These are phyloP conservation scores for Callyntrura guangdongensis DNA, from an alignment of 2,888 invertebrate genomes.

Conservation along the genomic window DNA sequence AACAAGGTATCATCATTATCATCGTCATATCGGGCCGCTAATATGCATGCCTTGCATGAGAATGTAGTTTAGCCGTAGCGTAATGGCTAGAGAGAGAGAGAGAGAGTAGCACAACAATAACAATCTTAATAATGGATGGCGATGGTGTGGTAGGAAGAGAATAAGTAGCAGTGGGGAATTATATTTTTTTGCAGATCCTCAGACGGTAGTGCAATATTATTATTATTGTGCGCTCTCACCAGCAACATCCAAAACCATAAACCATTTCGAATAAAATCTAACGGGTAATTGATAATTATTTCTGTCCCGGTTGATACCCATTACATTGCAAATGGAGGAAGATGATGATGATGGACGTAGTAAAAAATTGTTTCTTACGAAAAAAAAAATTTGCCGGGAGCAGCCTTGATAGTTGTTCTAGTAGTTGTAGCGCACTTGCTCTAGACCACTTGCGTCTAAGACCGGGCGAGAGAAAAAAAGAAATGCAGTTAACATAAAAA, in stretches of 20 bases:
- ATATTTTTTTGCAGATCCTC: neutral
- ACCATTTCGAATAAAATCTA: slow-evolving; percentile 80
- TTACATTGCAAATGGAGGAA: neutral
- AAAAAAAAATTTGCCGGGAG: neutral
- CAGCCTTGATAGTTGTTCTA: slow-evolving; percentile 1
- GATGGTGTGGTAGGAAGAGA: slow-evolving; percentile 6
- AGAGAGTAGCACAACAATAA: slow-evolving; percentile 18
- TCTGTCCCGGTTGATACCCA: slow-evolving; percentile 74
- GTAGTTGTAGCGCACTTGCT: neutral
- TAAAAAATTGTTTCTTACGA: slow-evolving; percentile 29
- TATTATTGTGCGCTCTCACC: slow-evolving; percentile 67
- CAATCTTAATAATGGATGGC: slow-evolving; percentile 39
- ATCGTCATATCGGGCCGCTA: neutral
- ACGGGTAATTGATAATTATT: slow-evolving; percentile 78
- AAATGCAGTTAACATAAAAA: slow-evolving; percentile 32
- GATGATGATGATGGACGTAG: neutral
- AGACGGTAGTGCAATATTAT: slow-evolving; percentile 46
- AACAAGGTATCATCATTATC: slow-evolving; percentile 33
- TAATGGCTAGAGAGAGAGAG: neutral
- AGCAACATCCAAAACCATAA: slow-evolving; percentile 76
- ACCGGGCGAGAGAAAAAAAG: neutral
- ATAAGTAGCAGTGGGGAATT: neutral
- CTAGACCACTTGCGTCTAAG: neutral
- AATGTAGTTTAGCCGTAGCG: neutral
- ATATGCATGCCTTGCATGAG: slow-evolving; percentile 30